Conservation (phyloP, 2,113 vertebrate species). For the Halichoeres trimaculatus region DNA sequence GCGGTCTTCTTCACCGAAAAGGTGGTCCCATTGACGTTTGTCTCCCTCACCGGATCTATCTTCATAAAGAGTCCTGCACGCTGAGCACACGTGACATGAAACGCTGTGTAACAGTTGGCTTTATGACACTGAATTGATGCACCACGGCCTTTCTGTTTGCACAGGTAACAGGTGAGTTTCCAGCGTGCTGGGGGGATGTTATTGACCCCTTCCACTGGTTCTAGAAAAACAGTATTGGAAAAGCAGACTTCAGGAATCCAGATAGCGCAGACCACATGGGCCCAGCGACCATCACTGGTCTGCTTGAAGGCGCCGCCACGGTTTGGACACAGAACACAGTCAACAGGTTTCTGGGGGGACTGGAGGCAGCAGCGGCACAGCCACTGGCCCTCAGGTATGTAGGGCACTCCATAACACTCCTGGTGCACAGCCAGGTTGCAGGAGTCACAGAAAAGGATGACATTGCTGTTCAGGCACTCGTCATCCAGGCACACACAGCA, state of each 20-base stretch:
- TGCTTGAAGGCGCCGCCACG: slow-evolving; percentile 98
- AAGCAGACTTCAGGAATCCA: slow-evolving; percentile 99
- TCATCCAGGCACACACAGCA: slow-evolving; percentile 99
- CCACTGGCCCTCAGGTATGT: slow-evolving; percentile 98
- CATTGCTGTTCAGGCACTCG: slow-evolving; percentile 98
- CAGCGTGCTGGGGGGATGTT: slow-evolving; percentile 96
- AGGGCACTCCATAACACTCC: slow-evolving; percentile 97
- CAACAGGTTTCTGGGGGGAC: slow-evolving; percentile 93
- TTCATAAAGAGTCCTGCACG: slow-evolving; percentile 97
- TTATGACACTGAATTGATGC: slow-evolving; percentile 98
- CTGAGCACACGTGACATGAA: slow-evolving; percentile 97
- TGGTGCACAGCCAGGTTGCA: slow-evolving; percentile 98
- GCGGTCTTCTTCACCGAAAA: slow-evolving; percentile 98
- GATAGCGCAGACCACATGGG: slow-evolving; percentile 97
- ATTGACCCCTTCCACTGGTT: slow-evolving; percentile 94
- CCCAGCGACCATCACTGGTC: slow-evolving; percentile 95
- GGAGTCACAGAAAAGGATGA: slow-evolving; percentile 97
- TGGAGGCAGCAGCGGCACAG: slow-evolving; percentile 97
- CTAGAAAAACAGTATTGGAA: slow-evolving; percentile 97
- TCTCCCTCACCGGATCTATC: slow-evolving; percentile 96
- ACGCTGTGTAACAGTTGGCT: slow-evolving; percentile 98
- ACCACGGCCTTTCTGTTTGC: slow-evolving; percentile 94
- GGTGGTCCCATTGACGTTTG: slow-evolving; percentile 91
- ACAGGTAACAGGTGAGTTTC: slow-evolving; percentile 97
- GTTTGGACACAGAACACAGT: slow-evolving; percentile 96